Conservation (phyloP, 2,888 invertebrate genomes). For the Mylabris sibirica region DNA sequence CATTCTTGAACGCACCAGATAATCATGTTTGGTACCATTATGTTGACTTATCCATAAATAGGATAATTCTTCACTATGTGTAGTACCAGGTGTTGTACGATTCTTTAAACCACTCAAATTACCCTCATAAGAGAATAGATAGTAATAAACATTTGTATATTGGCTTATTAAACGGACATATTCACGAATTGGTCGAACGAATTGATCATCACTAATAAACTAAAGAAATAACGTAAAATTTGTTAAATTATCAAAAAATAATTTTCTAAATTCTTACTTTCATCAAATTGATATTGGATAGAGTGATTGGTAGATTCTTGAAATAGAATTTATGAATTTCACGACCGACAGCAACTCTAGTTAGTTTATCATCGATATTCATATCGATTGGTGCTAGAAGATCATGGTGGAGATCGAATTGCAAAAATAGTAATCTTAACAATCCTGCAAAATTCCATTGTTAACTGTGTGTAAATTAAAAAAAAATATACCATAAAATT, state of each 20-base stretch:
- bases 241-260: no score
- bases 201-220: constrained; percentile 61
- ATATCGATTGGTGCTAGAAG: constrained; percentile 57
- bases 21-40: constrained; percentile 37
- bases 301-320: constrained; percentile 33
- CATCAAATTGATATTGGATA: constrained; percentile 32
- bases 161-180: constrained; percentile 62
- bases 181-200: constrained; percentile 58
- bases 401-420: constrained; percentile 61
- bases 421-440: constrained; percentile 50
- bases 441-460: constrained; percentile 50
- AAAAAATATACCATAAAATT: no score
- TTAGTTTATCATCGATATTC: constrained; percentile 34
- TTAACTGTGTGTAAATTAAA: no score
- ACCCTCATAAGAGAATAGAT: constrained; percentile 47
- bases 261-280: no score
- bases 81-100: constrained; percentile 36
- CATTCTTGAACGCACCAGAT: constrained; percentile 36
- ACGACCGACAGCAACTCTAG: constrained; percentile 17
- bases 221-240: constrained; percentile 36
- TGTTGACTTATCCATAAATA: constrained; percentile 38
- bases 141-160: constrained; percentile 44
- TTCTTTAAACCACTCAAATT: constrained; percentile 31
- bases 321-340: constrained; percentile 36
- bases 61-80: constrained; percentile 43